Evolutionary conservation across 2,113 vertebrate species (phyloP).

Genomic region (Muscicapa adusta): DNA sequence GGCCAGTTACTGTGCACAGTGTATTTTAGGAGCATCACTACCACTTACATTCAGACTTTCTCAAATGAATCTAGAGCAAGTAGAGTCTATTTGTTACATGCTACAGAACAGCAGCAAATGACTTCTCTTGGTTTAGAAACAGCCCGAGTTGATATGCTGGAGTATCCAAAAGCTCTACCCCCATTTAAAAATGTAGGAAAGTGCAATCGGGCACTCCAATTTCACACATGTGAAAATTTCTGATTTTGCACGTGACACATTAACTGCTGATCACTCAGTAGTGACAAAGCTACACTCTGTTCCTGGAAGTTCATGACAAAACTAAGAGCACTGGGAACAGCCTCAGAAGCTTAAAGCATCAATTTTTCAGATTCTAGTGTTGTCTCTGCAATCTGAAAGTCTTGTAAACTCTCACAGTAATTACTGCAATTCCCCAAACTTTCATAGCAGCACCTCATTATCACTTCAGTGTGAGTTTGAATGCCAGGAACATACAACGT

Average conservation of each 20-base stretch:
- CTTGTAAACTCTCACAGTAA: not conserved
- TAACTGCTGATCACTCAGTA: not conserved
- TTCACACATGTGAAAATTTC: not conserved
- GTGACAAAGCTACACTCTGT: not conserved
- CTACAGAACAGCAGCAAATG: fast-evolving
- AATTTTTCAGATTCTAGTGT: not conserved
- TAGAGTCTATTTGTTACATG: not conserved
- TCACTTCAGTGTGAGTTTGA: fast-evolving
- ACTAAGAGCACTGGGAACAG: not conserved
- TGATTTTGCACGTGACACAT: not conserved
- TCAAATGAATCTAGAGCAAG: not conserved
- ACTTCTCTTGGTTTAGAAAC: not conserved
- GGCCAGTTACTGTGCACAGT: fast-evolving
- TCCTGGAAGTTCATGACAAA: not conserved
- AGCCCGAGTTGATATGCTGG: not conserved
- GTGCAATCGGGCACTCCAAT: fast-evolving
- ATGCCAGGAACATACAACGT: fast-evolving
- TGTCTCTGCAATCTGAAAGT: not conserved
- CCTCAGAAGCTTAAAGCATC: not conserved
- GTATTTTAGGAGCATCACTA: not conserved
- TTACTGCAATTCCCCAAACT: not conserved
- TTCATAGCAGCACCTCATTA: fast-evolving
- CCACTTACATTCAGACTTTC: not conserved
- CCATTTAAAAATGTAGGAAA: fast-evolving
- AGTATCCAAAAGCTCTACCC: not conserved